phyloP scores from a whole-genome alignment of 2,113 vertebrate genomes.

The Melanocharis versteri region DNA sequence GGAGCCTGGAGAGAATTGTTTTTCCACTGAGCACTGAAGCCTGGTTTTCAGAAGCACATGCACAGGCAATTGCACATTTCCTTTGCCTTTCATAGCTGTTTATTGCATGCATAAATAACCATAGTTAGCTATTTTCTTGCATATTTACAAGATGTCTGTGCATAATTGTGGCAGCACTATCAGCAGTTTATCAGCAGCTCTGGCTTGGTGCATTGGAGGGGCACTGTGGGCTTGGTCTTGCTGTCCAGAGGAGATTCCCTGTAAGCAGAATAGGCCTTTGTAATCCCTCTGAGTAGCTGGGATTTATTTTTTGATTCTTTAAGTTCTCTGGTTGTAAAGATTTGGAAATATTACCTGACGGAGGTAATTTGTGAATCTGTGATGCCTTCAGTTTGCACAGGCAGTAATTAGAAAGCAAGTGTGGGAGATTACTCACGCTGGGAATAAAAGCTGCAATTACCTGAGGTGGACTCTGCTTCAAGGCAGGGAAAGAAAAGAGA shows the following conservation, averaged over 20 bases:
- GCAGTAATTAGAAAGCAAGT: conserved; percentile 20
- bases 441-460: conserved; percentile 25
- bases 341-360: not conserved
- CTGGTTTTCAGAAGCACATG: not conserved
- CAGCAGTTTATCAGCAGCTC: not conserved
- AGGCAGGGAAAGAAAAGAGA: not conserved
- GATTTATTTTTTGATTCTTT: not conserved
- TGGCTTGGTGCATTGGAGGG: not conserved
- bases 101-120: conserved; percentile 43
- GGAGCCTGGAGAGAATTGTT: conserved; percentile 18
- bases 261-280: not conserved
- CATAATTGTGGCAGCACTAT: not conserved
- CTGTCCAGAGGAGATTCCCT: not conserved
- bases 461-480: conserved; percentile 5
- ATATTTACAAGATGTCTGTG: conserved; percentile 20
- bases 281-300: not conserved
- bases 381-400: not conserved
- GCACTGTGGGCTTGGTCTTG: not conserved
- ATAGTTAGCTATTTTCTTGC: conserved; percentile 39
- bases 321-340: not conserved
- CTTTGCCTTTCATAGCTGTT: conserved; percentile 23
- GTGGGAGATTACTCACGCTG: not conserved
- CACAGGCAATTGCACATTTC: conserved; percentile 9
- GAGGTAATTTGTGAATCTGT: not conserved
- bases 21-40: not conserved